phyloP scores from a whole-genome alignment of 2,797 vertebrate genomes.

The Pseudotriccus pelzelni region DNA sequence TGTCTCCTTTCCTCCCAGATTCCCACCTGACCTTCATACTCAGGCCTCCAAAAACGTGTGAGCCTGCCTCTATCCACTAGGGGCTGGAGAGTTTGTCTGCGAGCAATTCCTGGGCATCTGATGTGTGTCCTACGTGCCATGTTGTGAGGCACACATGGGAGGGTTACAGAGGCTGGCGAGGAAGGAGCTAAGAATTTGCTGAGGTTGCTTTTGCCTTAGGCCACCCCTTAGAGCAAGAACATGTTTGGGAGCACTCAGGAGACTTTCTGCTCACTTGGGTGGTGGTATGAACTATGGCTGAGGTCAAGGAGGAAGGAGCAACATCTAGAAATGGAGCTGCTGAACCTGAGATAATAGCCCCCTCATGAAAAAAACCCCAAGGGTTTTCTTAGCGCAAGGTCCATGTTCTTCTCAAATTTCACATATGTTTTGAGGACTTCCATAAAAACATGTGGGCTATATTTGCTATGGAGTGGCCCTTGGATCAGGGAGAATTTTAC shows the following conservation, averaged over 20 bases:
- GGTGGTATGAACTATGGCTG: not conserved
- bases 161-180: accelerated
- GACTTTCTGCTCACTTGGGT: not conserved
- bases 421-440: not conserved
- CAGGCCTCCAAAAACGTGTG: accelerated
- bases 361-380: not conserved
- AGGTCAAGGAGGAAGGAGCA: not conserved
- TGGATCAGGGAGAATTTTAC: not conserved
- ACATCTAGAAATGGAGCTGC: not conserved
- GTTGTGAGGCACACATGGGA: not conserved
- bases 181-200: not conserved
- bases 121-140: not conserved
- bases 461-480: not conserved
- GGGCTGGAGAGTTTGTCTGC: not conserved
- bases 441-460: not conserved
- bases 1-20: not conserved
- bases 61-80: not conserved
- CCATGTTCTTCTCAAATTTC: not conserved
- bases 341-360: not conserved
- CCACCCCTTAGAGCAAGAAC: not conserved
- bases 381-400: not conserved
- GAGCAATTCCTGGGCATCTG: not conserved
- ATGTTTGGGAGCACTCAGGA: not conserved
- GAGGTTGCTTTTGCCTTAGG: not conserved
- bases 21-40: not conserved